phyloP scores from a whole-genome alignment of 2,113 vertebrate genomes.

The Lepus americanus region DNA sequence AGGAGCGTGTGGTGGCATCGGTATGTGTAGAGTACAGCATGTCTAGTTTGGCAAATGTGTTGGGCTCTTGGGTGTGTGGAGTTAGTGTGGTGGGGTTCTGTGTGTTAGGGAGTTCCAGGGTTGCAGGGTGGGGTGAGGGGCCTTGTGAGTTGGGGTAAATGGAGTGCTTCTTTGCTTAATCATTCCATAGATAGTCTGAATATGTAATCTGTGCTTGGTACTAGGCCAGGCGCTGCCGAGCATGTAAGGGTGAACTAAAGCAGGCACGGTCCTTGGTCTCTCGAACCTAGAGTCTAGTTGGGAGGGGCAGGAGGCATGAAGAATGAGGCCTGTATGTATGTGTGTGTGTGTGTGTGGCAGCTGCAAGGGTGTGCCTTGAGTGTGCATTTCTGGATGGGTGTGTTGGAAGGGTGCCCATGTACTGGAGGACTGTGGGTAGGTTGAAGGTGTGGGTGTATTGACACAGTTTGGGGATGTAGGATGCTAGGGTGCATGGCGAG shows the following conservation, averaged over 20 bases:
- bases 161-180: constrained; percentile 35
- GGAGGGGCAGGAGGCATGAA: background rate
- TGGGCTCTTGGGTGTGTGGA: background rate
- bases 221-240: constrained; percentile 19
- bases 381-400: background rate
- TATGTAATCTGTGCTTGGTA: background rate
- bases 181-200: constrained; percentile 19
- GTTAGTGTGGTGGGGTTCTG: constrained; percentile 3
- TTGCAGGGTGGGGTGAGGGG: background rate
- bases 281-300: background rate
- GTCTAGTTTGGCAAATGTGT: constrained; percentile 3
- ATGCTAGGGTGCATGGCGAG: background rate
- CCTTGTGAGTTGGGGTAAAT: constrained; percentile 14
- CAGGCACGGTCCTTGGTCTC: constrained; percentile 14
- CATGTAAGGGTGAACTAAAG: constrained; percentile 11
- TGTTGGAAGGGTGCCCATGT: background rate
- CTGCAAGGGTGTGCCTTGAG: background rate
- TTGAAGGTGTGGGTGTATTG: background rate
- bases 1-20: background rate
- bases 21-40: background rate
- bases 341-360: background rate
- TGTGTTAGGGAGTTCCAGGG: background rate
- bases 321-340: background rate
- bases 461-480: background rate
- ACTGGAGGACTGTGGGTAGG: background rate